Evolutionary conservation across 2,888 invertebrate species (phyloP).

Genomic region (Pecten maximus): DNA sequence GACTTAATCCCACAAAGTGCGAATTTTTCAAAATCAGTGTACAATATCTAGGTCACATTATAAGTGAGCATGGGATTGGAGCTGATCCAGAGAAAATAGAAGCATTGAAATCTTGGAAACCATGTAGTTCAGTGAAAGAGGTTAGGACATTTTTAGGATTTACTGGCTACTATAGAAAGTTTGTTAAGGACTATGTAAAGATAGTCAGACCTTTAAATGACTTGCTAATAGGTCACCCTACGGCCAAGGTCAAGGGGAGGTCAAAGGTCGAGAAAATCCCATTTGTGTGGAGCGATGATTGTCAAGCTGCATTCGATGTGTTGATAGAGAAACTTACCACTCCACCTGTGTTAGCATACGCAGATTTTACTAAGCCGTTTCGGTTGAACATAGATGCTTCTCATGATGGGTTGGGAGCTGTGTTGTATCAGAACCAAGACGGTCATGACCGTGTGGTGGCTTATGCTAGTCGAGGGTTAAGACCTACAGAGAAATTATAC

Average conservation of each 20-base stretch:
- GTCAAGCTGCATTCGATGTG: slow-evolving; percentile 42
- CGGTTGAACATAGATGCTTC: slow-evolving; percentile 43
- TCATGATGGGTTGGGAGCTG: slow-evolving; percentile 42
- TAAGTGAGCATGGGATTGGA: too few relatives aligned
- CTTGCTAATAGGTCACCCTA: slow-evolving; percentile 50
- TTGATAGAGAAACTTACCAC: slow-evolving; percentile 24
- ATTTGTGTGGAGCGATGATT: slow-evolving; percentile 17
- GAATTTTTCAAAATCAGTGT: too few relatives aligned
- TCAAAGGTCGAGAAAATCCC: background rate
- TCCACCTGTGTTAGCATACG: slow-evolving; percentile 43
- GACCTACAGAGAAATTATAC: slow-evolving; percentile 35
- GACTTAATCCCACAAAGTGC: too few relatives aligned
- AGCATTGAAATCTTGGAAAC: slow-evolving; percentile 14
- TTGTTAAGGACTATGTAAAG: slow-evolving; percentile 45
- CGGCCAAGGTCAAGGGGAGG: background rate
- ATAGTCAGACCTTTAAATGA: slow-evolving; percentile 55
- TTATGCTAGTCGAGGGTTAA: slow-evolving; percentile 41
- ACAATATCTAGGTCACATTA: too few relatives aligned
- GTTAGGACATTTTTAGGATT: slow-evolving; percentile 51
- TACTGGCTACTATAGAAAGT: slow-evolving; percentile 51
- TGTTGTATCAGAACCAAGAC: slow-evolving; percentile 44
- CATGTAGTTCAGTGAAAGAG: slow-evolving; percentile 36
- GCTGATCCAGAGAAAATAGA: too few relatives aligned
- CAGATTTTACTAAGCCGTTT: slow-evolving; percentile 47
- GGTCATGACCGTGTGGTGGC: background rate